Conservation (phyloP, 2,113 vertebrate genomes). For the Lycaon pictus region DNA sequence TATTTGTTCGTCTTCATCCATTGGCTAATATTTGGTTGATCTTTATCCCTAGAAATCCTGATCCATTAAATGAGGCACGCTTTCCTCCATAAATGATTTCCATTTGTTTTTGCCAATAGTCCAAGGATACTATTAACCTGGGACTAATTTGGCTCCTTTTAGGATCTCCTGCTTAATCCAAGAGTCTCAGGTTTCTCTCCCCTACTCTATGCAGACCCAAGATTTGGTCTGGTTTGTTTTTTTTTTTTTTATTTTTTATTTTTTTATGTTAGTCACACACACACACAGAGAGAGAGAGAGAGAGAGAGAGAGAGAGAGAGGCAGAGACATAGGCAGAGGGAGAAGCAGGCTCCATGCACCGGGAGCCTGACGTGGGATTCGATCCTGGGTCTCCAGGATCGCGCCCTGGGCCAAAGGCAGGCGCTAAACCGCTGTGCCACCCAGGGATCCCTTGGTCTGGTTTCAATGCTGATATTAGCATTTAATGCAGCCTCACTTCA, state of each 20-base stretch:
- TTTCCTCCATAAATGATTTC: neutral
- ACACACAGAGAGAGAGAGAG: no score
- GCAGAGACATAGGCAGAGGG: no score
- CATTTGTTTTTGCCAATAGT: neutral
- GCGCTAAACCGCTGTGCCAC: no score
- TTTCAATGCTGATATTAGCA: neutral
- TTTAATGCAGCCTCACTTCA: no score
- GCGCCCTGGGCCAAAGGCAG: no score
- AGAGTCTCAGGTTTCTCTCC: neutral
- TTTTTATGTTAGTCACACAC: no score
- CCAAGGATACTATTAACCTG: neutral
- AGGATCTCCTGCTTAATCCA: neutral
- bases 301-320: no score
- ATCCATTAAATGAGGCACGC: neutral
- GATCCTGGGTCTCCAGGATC: no score
- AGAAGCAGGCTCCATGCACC: no score
- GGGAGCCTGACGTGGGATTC: no score
- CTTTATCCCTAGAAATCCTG: neutral
- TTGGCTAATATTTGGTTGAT: neutral
- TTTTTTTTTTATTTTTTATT: no score
- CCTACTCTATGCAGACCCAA: neutral
- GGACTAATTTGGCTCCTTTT: neutral
- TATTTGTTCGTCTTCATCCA: neutral
- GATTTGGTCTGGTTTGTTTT: neutral
- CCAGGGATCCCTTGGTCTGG: neutral